A percentile compares a stretch with the other conserved stretches of the same genome.
Conservation (phyloP, 2,797 vertebrate species). For the Synaphobranchus kaupii region DNA sequence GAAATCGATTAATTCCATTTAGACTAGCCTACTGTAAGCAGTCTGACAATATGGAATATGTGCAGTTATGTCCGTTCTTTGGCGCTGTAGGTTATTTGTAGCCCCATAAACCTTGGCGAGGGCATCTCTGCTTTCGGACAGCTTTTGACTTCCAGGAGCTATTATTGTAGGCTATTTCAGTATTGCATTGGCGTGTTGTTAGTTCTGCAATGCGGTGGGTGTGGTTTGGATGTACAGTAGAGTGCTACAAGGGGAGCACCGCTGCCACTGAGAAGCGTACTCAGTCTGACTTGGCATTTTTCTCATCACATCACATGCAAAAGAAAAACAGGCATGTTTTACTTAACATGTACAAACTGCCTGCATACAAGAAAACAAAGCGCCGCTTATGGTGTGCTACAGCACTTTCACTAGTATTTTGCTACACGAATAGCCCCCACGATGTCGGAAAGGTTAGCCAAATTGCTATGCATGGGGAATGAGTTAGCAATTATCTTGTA, state of each 20-base stretch:
- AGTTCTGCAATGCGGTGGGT: conserved; percentile 40
- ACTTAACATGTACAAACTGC: not conserved
- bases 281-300: conserved; percentile 10
- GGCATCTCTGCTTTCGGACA: conserved; percentile 13
- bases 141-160: conserved; percentile 15
- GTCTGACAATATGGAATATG: not conserved
- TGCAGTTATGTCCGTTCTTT: conserved; percentile 2
- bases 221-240: conserved; percentile 28
- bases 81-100: not conserved
- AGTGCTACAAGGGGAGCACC: not conserved
- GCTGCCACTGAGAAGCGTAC: not conserved
- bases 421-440: not conserved
- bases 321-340: not conserved
- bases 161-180: not conserved
- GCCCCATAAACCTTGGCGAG: not conserved
- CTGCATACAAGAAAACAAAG: not conserved
- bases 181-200: conserved; percentile 21
- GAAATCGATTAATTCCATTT: not conserved
- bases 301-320: not conserved
- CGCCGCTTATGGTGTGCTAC: not conserved
- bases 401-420: not conserved
- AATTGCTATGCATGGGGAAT: not conserved
- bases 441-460: not conserved
- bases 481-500: not conserved
- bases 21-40: not conserved